Evolutionary conservation across 2,888 invertebrate species (phyloP).

Genomic region (Teleiodes luculella): DNA sequence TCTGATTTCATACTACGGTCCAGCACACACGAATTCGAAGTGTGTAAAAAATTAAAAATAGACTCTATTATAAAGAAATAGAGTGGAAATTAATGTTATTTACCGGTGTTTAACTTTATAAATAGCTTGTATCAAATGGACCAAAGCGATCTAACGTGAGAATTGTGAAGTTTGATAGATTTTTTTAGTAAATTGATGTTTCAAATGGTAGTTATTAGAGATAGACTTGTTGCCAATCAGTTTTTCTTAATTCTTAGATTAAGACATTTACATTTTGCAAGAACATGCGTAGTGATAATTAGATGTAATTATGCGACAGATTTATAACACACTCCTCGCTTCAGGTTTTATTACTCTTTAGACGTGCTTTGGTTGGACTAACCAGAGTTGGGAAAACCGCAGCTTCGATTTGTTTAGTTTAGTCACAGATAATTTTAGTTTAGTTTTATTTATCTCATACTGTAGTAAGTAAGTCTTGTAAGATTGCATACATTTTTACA

Average conservation of each 20-base stretch:
- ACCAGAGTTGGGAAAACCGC: too few species aligned
- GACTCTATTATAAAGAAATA: not conserved
- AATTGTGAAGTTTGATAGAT: not conserved
- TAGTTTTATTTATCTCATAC: too few species aligned
- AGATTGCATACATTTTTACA: too few species aligned
- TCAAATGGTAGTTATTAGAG: not conserved
- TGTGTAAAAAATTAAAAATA: not conserved
- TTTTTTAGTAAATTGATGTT: conserved; percentile 5
- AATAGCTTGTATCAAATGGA: not conserved
- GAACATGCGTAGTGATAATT: too few species aligned
- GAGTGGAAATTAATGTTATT: not conserved
- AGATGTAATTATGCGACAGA: too few species aligned
- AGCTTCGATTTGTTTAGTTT: too few species aligned
- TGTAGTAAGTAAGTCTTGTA: too few species aligned
- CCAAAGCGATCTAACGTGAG: not conserved
- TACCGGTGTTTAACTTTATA: not conserved
- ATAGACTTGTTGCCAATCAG: not conserved
- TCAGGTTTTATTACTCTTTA: too few species aligned
- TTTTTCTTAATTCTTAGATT: not conserved
- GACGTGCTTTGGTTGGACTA: too few species aligned
- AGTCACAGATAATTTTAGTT: too few species aligned
- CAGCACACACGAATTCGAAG: not conserved
- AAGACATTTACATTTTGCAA: not conserved
- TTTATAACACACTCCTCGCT: too few species aligned
- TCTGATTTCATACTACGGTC: conserved; percentile 11